Percentiles rank a stretch among this genome's conserved stretches.
phyloP scores from a whole-genome alignment of 1,140 invertebrate genomes.

The Philopotamus ludificatus region DNA sequence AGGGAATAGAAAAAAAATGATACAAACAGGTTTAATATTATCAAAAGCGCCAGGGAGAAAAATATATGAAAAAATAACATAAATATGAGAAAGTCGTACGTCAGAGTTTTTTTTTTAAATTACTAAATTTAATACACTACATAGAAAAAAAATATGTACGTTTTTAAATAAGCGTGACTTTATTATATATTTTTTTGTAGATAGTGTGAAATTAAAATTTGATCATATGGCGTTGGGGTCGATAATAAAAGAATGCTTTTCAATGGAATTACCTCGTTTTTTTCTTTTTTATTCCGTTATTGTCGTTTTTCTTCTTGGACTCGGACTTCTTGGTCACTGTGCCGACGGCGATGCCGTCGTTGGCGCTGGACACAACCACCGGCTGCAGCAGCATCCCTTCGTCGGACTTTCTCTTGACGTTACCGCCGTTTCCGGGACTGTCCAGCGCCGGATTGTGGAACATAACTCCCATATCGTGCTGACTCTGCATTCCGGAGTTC shows the following conservation, averaged over 20 bases:
- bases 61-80: too few relatives aligned
- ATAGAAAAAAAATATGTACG: too few relatives aligned
- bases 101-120: too few relatives aligned
- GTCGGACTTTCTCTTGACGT: conserved; percentile 52
- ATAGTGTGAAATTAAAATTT: background rate
- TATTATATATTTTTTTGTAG: too few relatives aligned
- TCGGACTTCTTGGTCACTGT: conserved; percentile 63
- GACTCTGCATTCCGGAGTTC: conserved; percentile 43
- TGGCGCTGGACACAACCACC: conserved; percentile 45
- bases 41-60: too few relatives aligned
- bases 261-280: conserved; percentile 80
- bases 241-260: too few relatives aligned
- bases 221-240: background rate
- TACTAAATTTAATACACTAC: too few relatives aligned
- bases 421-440: conserved; percentile 48
- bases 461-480: conserved; percentile 53
- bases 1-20: too few relatives aligned
- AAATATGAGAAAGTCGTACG: too few relatives aligned
- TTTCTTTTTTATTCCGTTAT: conserved; percentile 89
- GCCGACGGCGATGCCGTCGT: conserved; percentile 44
- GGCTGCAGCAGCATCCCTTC: conserved; percentile 58
- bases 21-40: too few relatives aligned
- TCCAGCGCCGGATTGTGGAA: conserved; percentile 57
- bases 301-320: conserved; percentile 81
- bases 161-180: too few relatives aligned